Evolutionary conservation across 2,888 invertebrate species (phyloP), one percentile per base, ranked within the genome.

Genomic region (Augochlorella aurata): DNA sequence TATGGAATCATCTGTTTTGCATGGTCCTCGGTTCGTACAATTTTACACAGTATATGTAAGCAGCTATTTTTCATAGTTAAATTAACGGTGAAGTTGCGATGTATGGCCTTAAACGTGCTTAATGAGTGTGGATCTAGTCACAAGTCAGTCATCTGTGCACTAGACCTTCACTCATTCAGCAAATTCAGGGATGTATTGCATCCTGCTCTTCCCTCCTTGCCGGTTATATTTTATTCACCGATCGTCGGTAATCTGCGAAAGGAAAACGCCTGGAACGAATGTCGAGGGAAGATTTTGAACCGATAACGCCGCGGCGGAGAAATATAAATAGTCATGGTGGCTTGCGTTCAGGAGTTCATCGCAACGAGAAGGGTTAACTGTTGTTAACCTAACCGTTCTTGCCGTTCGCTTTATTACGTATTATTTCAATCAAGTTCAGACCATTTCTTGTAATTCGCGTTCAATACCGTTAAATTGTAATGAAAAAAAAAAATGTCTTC

Each of bases 121-220:
- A 96, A 97, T 97, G 97, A 97, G 97, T 97, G 97, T 97, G 96
- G 97, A 97, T 97, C 97, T 97, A 97, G 97, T 97, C 97, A 97
- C 97, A 96, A 94, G 86, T 93, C 93, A 87, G 88, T 88, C 83
- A 90, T 95, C 95, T 95, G 96, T 94, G 95, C 94, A 95, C 96
- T 95, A 96, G 96, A 96, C 95, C 95, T 95, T 95, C 95, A 96
- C 96, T 95, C 97, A 96, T 95, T 95, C 89, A 94, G 93, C 94
- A 95, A 92, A 92, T 90, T 89, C 88, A 85, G 90, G 65, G 29
- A 68, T 45, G 18, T 54, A 21, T 68, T 54, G 66, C 58, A 66
- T 77, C 69, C 70, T 52, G 52, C 72, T 79, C 29, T 73, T 47
- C 2, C 44, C 3, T 61, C 61, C 29, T 58, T n/a, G 29, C 77